These are phyloP conservation scores for Etheostoma spectabile DNA, from an alignment of 2,113 vertebrate genomes.

Conservation along the genomic window DNA sequence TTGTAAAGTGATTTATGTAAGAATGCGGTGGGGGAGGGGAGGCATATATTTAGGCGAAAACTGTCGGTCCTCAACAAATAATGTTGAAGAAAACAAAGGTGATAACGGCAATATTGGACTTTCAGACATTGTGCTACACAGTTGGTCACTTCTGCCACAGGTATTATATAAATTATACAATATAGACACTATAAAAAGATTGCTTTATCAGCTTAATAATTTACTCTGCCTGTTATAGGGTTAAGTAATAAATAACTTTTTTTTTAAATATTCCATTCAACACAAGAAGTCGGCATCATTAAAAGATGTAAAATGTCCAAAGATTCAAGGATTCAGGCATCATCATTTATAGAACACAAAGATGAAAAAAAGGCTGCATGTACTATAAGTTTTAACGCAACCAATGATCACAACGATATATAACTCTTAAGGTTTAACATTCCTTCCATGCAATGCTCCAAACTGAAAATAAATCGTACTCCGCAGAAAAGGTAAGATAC, in stretches of 20 bases:
- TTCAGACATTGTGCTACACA: constrained; percentile 2
- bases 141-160: not conserved
- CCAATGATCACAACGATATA: not conserved
- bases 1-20: not conserved
- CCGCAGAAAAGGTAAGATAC: not conserved
- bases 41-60: not conserved
- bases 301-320: not conserved
- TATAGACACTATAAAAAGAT: not conserved
- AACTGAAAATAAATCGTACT: not conserved
- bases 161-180: not conserved
- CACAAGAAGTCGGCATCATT: not conserved
- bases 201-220: not conserved
- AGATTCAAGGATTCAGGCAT: not conserved
- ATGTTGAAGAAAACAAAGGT: constrained; percentile 13
- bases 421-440: not conserved
- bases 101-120: constrained; percentile 14
- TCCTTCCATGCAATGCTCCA: not conserved
- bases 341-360: not conserved
- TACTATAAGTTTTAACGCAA: not conserved
- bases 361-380: not conserved
- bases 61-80: not conserved
- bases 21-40: not conserved
- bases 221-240: not conserved
- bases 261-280: not conserved
- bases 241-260: not conserved